Percentiles rank a stretch among this genome's conserved stretches.
These are phyloP conservation scores for Hipparchia sbordonii DNA, from an alignment of 2,888 invertebrate species.

Conservation along the genomic window DNA sequence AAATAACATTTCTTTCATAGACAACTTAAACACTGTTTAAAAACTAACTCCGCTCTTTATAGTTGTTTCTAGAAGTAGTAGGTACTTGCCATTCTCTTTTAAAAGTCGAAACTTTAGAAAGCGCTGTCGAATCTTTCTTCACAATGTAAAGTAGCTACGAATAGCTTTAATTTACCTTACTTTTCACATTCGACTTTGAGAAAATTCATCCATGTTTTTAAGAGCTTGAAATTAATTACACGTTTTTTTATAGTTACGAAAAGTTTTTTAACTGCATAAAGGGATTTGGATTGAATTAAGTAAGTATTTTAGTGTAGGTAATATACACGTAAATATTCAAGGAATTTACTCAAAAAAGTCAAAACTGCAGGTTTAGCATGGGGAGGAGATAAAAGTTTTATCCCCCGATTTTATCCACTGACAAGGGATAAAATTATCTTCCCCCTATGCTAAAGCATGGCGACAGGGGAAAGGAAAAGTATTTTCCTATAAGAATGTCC, in stretches of 20 bases:
- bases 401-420: too few species aligned
- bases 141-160: constrained; percentile 18
- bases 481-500: too few species aligned
- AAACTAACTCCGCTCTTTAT: constrained; percentile 17
- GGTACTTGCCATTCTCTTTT: constrained; percentile 3
- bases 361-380: too few species aligned
- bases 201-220: constrained; percentile 15
- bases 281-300: not conserved
- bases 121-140: constrained; percentile 17
- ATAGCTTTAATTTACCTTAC: constrained; percentile 7
- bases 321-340: too few species aligned
- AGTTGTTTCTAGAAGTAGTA: constrained; percentile 11
- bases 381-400: too few species aligned
- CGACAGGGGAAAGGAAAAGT: too few species aligned
- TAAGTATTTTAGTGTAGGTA: not conserved
- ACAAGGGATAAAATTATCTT: too few species aligned
- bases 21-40: constrained; percentile 9
- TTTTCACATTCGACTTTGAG: constrained; percentile 24
- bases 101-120: constrained; percentile 9
- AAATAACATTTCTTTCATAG: not conserved
- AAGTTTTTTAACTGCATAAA: constrained; percentile 1
- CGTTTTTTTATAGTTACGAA: not conserved
- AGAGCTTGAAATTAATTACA: not conserved
- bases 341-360: too few species aligned
- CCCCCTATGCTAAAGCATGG: too few species aligned